These are phyloP conservation scores for Lasiurus borealis DNA, from an alignment of 2,113 vertebrate species.

Conservation along the genomic window DNA sequence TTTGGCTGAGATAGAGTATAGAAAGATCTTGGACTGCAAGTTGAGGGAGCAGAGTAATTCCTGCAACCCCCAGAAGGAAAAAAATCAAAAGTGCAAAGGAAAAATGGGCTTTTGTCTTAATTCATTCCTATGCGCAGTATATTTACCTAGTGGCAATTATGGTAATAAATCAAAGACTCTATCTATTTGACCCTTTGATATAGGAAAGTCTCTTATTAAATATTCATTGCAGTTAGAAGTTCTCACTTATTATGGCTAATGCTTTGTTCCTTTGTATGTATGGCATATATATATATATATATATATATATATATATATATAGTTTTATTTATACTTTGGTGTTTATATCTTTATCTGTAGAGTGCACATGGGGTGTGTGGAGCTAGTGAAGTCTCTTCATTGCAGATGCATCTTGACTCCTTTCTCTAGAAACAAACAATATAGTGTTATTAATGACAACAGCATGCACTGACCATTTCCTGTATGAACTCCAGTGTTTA, in stretches of 20 bases:
- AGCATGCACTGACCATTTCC: background rate
- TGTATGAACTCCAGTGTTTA: background rate
- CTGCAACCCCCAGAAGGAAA: background rate
- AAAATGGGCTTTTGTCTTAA: background rate
- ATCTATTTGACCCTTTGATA: constrained; percentile 39
- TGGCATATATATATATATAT: background rate
- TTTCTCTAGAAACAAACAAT: constrained; percentile 22
- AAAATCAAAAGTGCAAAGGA: background rate
- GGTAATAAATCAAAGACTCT: background rate
- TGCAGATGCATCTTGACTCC: background rate
- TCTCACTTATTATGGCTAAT: constrained; percentile 32
- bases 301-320: too few relatives aligned
- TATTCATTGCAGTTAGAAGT: constrained; percentile 49
- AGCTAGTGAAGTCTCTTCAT: background rate
- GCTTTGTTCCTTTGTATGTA: background rate
- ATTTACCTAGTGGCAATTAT: constrained; percentile 4
- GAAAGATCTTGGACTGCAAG: background rate
- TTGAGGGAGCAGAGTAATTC: background rate
- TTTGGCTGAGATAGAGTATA: background rate
- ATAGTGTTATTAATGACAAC: background rate
- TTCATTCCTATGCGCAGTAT: background rate
- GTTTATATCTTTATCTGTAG: constrained; percentile 66
- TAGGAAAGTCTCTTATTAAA: constrained; percentile 5
- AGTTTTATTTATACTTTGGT: constrained; percentile 64
- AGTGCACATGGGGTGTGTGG: background rate